Conservation (phyloP, 2,797 vertebrate species). For the Chanos chanos region DNA sequence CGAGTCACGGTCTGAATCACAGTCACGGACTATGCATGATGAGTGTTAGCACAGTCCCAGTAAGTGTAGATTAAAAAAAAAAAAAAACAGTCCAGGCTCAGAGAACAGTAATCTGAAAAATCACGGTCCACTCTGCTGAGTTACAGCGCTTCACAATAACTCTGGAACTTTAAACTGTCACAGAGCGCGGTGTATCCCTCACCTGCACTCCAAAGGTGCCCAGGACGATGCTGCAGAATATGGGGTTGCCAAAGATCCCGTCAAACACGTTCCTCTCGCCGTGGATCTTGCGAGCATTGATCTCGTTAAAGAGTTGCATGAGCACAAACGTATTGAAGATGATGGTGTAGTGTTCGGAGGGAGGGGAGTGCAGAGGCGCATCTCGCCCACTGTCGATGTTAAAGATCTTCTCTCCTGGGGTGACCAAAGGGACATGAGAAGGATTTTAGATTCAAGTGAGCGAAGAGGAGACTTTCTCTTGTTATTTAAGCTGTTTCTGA, state of each 20-base stretch:
- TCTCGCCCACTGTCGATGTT: slow-evolving; percentile 87
- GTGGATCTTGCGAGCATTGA: slow-evolving; percentile 86
- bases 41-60: too few species aligned
- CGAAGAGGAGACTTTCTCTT: too few species aligned
- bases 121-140: too few species aligned
- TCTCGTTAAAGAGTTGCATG: slow-evolving; percentile 88
- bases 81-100: too few species aligned
- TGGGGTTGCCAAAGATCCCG: slow-evolving; percentile 81
- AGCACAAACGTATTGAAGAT: slow-evolving; percentile 89
- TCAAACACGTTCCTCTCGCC: slow-evolving; percentile 85
- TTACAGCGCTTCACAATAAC: too few species aligned
- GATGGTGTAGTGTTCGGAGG: slow-evolving; percentile 89
- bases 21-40: too few species aligned
- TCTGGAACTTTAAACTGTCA: neutral
- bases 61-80: too few species aligned
- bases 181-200: slow-evolving; percentile 9
- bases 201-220: slow-evolving; percentile 84
- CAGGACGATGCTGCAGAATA: slow-evolving; percentile 84
- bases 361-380: slow-evolving; percentile 83
- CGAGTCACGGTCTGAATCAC: too few species aligned
- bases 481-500: neutral
- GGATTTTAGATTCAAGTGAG: too few species aligned
- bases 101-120: too few species aligned
- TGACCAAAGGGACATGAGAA: too few species aligned
- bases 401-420: slow-evolving; percentile 83